These are phyloP conservation scores for Rhinolophus ferrumequinum DNA, from an alignment of 2,113 vertebrate genomes.

Conservation along the genomic window DNA sequence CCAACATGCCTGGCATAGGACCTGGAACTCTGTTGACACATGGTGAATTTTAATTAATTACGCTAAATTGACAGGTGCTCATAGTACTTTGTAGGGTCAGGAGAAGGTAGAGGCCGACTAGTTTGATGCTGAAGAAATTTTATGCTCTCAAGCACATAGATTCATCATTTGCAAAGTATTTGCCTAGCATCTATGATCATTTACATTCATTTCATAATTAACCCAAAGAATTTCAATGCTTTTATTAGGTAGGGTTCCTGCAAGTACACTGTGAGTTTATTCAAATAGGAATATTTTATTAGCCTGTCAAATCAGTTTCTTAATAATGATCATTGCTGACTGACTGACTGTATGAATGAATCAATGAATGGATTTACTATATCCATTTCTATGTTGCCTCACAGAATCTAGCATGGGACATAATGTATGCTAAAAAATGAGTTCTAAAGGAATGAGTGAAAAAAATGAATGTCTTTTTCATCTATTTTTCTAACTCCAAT, in stretches of 20 bases:
- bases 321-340: neutral
- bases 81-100: neutral
- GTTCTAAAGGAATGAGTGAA: neutral
- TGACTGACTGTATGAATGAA: neutral
- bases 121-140: neutral
- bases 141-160: neutral
- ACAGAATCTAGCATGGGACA: neutral
- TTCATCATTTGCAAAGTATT: neutral
- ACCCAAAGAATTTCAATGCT: neutral
- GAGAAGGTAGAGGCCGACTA: neutral
- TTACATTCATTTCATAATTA: conserved; percentile 8
- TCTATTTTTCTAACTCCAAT: neutral
- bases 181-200: neutral
- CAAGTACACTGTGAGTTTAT: neutral
- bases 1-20: neutral
- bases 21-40: neutral
- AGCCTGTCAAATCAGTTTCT: neutral
- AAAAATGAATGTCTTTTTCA: neutral
- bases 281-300: neutral
- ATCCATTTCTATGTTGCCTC: neutral
- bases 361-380: neutral
- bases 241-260: neutral
- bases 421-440: neutral
- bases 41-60: neutral
- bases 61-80: neutral